Base-by-base conservation (phyloP, 2,113 vertebrate genomes). In the Nannobrachium achirus region DNA sequence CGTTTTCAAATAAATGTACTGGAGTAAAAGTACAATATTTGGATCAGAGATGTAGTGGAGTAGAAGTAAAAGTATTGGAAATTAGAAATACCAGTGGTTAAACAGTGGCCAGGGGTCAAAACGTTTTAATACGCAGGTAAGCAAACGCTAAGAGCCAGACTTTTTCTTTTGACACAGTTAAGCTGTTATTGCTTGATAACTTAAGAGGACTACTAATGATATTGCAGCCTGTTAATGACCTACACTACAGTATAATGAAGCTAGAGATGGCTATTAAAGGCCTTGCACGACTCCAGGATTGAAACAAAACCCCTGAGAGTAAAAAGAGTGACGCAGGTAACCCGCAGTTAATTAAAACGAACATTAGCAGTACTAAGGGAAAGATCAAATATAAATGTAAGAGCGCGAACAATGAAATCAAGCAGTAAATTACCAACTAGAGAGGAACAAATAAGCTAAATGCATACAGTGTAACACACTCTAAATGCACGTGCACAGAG, bases 361-460 rank as follows among this genome's bases (percentile, higher is more conserved):
- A 69, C 53, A 81, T 60, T 60, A 48, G 13, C 15, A 10, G 0
- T 2, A 6, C 51, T 56, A 25, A 68, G 57, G 48, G 25, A 68
- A 53, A 56, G 20, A 71, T 52, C 48, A 39, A 20, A 46, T 64
- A 8, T 44, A 51, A 42, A 15, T 46, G 11, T 52, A 48, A 44
- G 25, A 56, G 73, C 38, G 58, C 61, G n/a, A 44, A 57, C 44
- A 75, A 76, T 69, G 25, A 44, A 80, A 73, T 61, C 68, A 1
- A 69, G 33, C 61, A 50, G 40, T 44, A 57, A 78, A 78, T 71
- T 57, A 72, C 63, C 41, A 56, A 58, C 61, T 60, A 75, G 76
- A 81, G 59, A 57, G 10, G 44, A 76, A 55, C 38, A 78, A 87
- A 79, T 16, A 61, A 33, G 46, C 66, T 71, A 7, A 19, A 57